Evolutionary conservation across 1,140 invertebrate species (phyloP), one percentile per base, ranked within the genome.

Genomic region (Dreissena rostriformis): DNA sequence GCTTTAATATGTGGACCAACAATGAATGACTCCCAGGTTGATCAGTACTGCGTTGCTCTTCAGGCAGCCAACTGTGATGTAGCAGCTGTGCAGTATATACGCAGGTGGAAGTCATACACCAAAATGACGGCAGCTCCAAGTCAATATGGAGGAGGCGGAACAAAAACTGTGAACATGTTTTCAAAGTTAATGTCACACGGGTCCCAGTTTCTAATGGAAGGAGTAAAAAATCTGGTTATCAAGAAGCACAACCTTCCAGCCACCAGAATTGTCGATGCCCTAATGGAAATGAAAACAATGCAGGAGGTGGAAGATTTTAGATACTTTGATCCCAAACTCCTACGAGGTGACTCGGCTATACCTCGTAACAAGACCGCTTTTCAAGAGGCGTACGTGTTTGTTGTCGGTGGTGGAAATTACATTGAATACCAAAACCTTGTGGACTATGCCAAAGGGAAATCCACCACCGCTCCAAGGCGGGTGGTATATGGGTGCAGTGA

Each of bases 351-450:
- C 86, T 82, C 89, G 49, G 90, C 89, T 14, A 86, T 92, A 57
- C 91, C 93, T 19, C 84, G 93, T 82, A 93, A 92, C 86, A 92
- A 91, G 76, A 90, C 93, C 5, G 91, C 94, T 76, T 94, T 94
- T 86, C 93, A 94, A 89, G 93, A 94, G 81, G 93, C 98, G 17
- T 96, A 99, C 87, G 98, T 99, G 12, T 99, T 99, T 93, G 95
- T 99, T 72, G 97, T 99, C 49, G 99, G 99, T 73, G 99, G 99
- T 81, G 99, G 99, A 51, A 99, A 99, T 95, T 99, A 99, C 92
- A 99, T 99, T 89, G 99, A 99, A 94, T 99, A 99, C 93, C 98
- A 99, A 93, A 99, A 99, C 95, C 95, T 99, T 55, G 95, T 97
- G 52, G 98, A 99, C 93, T 99, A 98, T 93, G 96, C 96, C 19